Percentiles rank a stretch among this genome's conserved stretches.
Evolutionary conservation across 2,888 invertebrate species (phyloP).

Genomic region (Netelia fuscicornis): DNA sequence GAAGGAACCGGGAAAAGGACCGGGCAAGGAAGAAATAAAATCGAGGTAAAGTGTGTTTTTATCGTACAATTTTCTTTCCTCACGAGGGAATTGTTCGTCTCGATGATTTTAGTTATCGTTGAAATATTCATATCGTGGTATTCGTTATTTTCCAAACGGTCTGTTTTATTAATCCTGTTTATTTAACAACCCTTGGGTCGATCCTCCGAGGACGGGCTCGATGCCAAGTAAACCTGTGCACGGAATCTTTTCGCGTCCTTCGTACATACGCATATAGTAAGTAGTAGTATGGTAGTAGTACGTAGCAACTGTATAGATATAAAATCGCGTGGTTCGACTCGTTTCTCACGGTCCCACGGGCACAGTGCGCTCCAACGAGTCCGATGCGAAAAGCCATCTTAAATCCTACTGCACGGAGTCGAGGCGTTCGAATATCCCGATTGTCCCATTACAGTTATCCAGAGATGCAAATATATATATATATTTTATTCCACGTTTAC

Average conservation of each 20-base stretch:
- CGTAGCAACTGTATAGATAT: slow-evolving; percentile 2
- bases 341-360: slow-evolving; percentile 61
- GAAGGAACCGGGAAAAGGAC: background rate
- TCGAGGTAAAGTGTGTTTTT: background rate
- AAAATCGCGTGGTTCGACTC: slow-evolving; percentile 54
- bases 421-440: slow-evolving; percentile 52
- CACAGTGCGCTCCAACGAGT: slow-evolving; percentile 56
- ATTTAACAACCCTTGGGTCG: slow-evolving; percentile 42
- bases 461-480: slow-evolving; percentile 21
- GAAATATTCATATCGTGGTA: background rate
- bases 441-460: slow-evolving; percentile 44
- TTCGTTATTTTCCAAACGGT: slow-evolving; percentile 1
- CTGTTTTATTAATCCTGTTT: slow-evolving; percentile 28
- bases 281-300: background rate
- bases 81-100: background rate
- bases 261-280: slow-evolving; percentile 13
- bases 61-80: background rate
- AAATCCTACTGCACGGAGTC: slow-evolving; percentile 27
- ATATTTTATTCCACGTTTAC: slow-evolving; percentile 39
- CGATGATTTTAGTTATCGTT: background rate
- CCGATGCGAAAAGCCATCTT: slow-evolving; percentile 46
- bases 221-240: slow-evolving; percentile 46
- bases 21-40: background rate
- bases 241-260: slow-evolving; percentile 24
- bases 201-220: slow-evolving; percentile 34